Evolutionary conservation across 2,888 invertebrate species (phyloP), one percentile per base, ranked within the genome.

Genomic region (Melitaea athalia): DNA sequence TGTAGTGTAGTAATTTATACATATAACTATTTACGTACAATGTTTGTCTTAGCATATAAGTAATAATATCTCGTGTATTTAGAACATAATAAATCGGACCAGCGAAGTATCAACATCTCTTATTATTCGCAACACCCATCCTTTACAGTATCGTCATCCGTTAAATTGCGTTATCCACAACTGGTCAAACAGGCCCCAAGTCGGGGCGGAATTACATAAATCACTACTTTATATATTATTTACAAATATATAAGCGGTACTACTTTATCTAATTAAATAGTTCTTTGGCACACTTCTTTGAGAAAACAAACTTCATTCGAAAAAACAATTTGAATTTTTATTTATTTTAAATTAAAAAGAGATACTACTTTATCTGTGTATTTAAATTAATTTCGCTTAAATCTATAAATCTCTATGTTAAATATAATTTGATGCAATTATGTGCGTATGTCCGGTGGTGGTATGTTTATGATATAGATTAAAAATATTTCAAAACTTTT

Each of bases 201-300:
- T 76, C 69, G 80, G 91, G 88, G 86, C 89, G 89, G 91, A 88
- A 81, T 85, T 86, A 88, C 85, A 87, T 77, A 86, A 84, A 86
- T 82, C 73, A 81, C 91, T 91, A 91, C 88, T 74, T 79, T 79
- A 81, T 83, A 78, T 79, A 70, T 82, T 85, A 81, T 91, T 84
- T 91, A 91, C 89, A 91, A 85, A 86, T 84, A 85, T 82, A 83
- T 84, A 89, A 89, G 91, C 89, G 72, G 75, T 79, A 79, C 86
- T 85, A 87, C 82, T 55, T 67, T 72, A 64, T 59, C 62, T 68
- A 67, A 61, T 47, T 45, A 55, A 17, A 62, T 5, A 42, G 2
- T 52, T 49, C 52, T 50, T 55, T 47, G 14, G 12, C 0, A 55
- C 5, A 14, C 24, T 11, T 45, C 45, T 52, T 43, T 43, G 38